A percentile compares a stretch with the other conserved stretches of the same genome.
phyloP scores from a whole-genome alignment of 2,888 invertebrate genomes.

The Tethea ocularis region DNA sequence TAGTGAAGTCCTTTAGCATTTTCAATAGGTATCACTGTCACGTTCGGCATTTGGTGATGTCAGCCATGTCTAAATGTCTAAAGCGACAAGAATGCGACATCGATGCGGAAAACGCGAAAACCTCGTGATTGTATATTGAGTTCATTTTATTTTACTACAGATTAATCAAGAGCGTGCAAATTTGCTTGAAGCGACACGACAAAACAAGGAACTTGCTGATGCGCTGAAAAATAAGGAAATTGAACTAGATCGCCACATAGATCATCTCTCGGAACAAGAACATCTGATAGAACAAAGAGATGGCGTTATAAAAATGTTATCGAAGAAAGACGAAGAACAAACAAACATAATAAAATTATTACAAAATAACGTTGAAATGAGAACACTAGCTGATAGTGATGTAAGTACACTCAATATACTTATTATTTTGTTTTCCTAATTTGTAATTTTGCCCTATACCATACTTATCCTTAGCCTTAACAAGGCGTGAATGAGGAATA shows the following conservation, averaged over 20 bases:
- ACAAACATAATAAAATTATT: constrained; percentile 62
- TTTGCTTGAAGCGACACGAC: constrained; percentile 48
- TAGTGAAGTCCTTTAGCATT: no score
- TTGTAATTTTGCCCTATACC: no score
- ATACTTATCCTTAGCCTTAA: no score
- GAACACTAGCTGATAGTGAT: constrained; percentile 55
- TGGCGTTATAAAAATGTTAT: constrained; percentile 54
- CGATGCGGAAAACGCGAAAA: no score
- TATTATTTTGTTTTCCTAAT: no score
- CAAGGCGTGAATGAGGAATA: no score
- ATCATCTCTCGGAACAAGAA: constrained; percentile 48
- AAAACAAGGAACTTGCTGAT: constrained; percentile 56
- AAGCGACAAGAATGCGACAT: no score
- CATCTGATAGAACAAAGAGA: constrained; percentile 54
- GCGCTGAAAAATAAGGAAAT: constrained; percentile 56
- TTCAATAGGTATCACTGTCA: no score
- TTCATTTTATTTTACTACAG: constrained; percentile 34
- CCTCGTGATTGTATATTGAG: constrained; percentile 8
- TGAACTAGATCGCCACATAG: constrained; percentile 47
- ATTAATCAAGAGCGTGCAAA: constrained; percentile 58
- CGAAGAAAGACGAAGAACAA: constrained; percentile 69
- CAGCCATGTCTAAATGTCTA: no score
- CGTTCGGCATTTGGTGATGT: no score
- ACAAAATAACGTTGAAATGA: constrained; percentile 61
- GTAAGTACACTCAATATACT: constrained; percentile 38